Base-by-base conservation (phyloP, 2,797 vertebrate species). In the Galaxias olidus region DNA sequence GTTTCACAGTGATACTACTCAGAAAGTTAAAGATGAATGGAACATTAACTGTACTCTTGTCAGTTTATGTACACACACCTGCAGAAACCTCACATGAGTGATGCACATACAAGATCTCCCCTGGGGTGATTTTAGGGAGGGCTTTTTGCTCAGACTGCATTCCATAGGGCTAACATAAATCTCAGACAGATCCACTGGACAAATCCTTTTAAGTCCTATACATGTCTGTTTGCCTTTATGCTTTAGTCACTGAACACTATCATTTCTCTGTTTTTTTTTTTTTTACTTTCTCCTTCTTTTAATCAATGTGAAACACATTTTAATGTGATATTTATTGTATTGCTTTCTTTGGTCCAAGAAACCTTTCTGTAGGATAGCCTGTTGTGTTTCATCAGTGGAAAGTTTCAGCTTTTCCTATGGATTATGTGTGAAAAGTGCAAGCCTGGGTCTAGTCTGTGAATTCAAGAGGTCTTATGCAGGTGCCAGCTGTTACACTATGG, bases 301-400 rank as follows among this genome's bases (percentile, higher is more conserved):
- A 42, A 14, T 56, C 42, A 40, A 10, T 41, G 13, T 40, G 53
- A 4, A 13, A 7, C 13, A 51, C 12, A 9, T 19, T 54, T 12
- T 20, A 54, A 52, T 52, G 50, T 54, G 20, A 9, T n/a, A n/a
- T n/a, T 30, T 12, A 55, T 13, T 55, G 11, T 55, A 30, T 13
- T 52, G n/a, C 15, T 52, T 9, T 40, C 54, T 56, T n/a, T n/a
- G n/a, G n/a, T 41, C 53, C 40, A 56, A 56, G 30, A 56, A 41
- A 56, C 14, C 8, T 46, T 46, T 9, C 45, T 46, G 45, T 30
- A 20, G 12, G 0, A 48, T 55, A 14, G 60, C 18, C 4, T 11
- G 66, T 67, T 66, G 8, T 66, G 48, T 59, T 56, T 65, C 45
- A 40, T 15, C 41, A 52, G 55, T 60, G 12, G 13, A 68, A 66